Percentiles rank a stretch among this genome's conserved stretches.
Evolutionary conservation across 2,888 invertebrate genomes (phyloP).

Genomic region (Luffia ferchaultella): DNA sequence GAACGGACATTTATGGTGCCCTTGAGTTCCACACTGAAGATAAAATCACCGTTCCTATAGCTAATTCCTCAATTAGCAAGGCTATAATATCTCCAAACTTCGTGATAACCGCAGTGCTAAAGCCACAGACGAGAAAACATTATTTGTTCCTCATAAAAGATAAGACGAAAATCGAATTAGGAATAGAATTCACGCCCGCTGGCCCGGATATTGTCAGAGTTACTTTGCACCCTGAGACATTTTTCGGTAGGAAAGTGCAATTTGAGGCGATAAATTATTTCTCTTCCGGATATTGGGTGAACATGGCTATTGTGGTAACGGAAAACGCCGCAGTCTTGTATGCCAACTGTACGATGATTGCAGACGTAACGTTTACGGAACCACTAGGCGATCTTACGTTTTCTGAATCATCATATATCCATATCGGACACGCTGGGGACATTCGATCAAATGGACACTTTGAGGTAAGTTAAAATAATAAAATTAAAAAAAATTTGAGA

Average conservation of each 20-base stretch:
- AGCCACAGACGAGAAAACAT: conserved; percentile 18
- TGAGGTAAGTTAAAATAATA: too few relatives aligned
- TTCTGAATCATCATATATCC: background rate
- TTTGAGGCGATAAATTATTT: conserved; percentile 1
- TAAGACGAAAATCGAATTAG: conserved; percentile 17
- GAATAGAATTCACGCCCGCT: conserved; percentile 22
- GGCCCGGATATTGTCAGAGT: conserved; percentile 15
- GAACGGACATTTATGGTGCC: conserved; percentile 13
- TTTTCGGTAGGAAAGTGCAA: conserved; percentile 3
- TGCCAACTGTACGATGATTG: background rate
- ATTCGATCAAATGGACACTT: background rate
- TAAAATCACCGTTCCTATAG: conserved; percentile 12
- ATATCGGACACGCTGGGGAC: background rate
- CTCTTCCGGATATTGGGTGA: background rate
- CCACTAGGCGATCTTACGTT: background rate
- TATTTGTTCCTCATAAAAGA: conserved; percentile 35
- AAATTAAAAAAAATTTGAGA: too few relatives aligned
- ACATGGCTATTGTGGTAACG: background rate
- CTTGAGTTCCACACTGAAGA: conserved; percentile 15
- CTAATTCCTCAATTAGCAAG: conserved; percentile 13
- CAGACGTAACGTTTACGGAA: background rate
- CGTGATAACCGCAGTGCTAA: conserved; percentile 29
- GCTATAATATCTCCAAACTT: conserved; percentile 24
- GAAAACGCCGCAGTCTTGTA: background rate
- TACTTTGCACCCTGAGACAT: conserved; percentile 12